Conservation (phyloP, 1,140 invertebrate genomes). For the Bombus soroeensis region DNA sequence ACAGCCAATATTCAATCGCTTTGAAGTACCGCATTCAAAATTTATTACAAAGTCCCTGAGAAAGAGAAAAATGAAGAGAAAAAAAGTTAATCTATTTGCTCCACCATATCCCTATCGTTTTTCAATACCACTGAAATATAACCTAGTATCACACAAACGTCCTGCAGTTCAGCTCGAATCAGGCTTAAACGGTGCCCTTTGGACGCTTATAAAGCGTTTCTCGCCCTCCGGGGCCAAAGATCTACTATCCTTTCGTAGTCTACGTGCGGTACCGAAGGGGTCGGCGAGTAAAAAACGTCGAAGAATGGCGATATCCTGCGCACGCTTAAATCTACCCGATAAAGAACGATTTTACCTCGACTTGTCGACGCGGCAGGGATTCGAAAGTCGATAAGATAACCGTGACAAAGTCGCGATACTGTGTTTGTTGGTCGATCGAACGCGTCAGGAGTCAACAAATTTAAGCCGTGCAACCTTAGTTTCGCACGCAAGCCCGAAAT, state of each 20-base stretch:
- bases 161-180: not conserved
- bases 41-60: too few species aligned
- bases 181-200: not conserved
- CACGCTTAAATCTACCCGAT: constrained; percentile 8
- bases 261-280: too few species aligned
- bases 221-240: too few species aligned
- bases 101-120: not conserved
- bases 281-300: too few species aligned
- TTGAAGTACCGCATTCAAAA: too few species aligned
- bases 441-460: constrained; percentile 19
- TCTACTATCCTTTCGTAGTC: not conserved
- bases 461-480: constrained; percentile 28
- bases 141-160: not conserved
- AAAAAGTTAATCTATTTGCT: not conserved
- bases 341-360: constrained; percentile 10
- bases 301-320: too few species aligned
- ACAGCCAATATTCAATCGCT: too few species aligned
- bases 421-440: not conserved
- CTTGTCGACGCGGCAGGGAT: not conserved
- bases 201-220: not conserved
- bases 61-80: not conserved
- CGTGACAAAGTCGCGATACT: not conserved
- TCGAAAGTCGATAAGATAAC: constrained; percentile 41
- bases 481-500: constrained; percentile 57
- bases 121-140: not conserved